phyloP scores from a whole-genome alignment of 2,113 vertebrate genomes.

The Pteronura brasiliensis region DNA sequence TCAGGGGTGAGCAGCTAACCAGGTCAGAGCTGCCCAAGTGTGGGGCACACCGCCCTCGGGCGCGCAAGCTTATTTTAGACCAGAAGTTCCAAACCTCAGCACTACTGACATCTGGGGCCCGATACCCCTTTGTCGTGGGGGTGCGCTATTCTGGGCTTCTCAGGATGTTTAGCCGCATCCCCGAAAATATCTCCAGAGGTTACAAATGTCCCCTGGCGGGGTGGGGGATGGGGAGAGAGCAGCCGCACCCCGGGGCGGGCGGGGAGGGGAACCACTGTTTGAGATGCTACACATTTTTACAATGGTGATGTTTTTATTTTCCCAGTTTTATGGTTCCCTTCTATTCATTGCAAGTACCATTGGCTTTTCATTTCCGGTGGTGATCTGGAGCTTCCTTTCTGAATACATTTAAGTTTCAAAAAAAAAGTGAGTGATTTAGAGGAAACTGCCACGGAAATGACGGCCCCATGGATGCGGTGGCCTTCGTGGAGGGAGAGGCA shows the following conservation, averaged over 20 bases:
- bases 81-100: background rate
- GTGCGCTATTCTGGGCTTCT: fast-evolving
- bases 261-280: background rate
- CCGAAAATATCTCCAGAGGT: background rate
- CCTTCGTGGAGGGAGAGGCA: fast-evolving
- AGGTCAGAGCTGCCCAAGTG: background rate
- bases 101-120: background rate
- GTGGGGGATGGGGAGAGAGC: background rate
- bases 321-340: background rate
- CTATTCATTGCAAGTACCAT: background rate
- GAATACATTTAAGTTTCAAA: background rate
- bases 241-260: fast-evolving
- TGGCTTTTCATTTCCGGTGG: background rate
- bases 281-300: background rate
- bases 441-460: background rate
- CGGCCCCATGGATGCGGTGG: fast-evolving
- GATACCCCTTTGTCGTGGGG: background rate
- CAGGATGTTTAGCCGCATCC: background rate
- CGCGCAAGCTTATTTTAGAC: background rate
- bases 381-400: background rate
- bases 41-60: background rate
- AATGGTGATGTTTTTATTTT: background rate
- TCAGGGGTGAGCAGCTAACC: background rate
- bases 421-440: background rate
- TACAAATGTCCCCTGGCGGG: background rate